Conservation (phyloP, 2,113 vertebrate genomes). For the Typhlomys cinereus region DNA sequence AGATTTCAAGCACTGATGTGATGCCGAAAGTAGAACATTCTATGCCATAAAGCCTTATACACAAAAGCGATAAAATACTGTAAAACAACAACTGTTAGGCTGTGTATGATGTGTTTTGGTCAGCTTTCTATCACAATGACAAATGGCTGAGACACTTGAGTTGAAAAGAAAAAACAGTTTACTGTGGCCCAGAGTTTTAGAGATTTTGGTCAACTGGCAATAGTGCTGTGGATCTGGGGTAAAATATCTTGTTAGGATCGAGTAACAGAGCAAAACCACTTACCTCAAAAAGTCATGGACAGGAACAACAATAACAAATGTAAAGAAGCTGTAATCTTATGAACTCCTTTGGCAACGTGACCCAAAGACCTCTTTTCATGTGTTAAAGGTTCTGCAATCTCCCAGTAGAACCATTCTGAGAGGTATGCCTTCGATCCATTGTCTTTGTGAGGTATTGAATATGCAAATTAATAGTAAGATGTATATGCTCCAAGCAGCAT, state of each 20-base stretch:
- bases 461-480: neutral
- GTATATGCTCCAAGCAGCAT: neutral
- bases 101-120: neutral
- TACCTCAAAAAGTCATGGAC: neutral
- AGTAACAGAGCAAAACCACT: neutral
- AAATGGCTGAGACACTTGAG: too few relatives aligned
- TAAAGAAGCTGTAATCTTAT: neutral
- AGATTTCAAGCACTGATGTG: neutral
- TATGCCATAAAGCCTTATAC: neutral
- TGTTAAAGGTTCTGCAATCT: neutral
- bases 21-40: neutral
- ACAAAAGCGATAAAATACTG: neutral
- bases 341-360: neutral
- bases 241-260: too few relatives aligned
- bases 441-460: neutral
- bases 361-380: too few relatives aligned
- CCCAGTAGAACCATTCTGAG: neutral
- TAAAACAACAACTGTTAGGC: neutral
- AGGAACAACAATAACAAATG: neutral
- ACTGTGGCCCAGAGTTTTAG: neutral
- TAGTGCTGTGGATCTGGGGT: neutral
- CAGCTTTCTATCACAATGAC: neutral
- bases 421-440: neutral
- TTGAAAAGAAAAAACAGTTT: neutral
- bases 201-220: neutral